phyloP scores from a whole-genome alignment of 2,888 invertebrate species.

The Apodemia zela region DNA sequence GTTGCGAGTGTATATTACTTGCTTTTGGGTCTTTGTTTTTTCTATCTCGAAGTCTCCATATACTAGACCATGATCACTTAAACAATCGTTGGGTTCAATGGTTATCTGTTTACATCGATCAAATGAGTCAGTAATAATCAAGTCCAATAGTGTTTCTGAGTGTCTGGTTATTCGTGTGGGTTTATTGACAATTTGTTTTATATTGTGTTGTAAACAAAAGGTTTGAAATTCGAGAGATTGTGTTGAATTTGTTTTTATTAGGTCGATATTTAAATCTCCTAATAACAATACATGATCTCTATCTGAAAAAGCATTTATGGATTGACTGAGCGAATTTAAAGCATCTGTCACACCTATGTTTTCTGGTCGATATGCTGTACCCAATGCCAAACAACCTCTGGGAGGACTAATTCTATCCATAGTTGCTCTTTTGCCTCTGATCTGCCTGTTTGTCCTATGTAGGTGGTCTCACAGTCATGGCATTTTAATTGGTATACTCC shows the following conservation, averaged over 20 bases:
- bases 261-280: slow-evolving; percentile 29
- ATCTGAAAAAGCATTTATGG: slow-evolving; percentile 19
- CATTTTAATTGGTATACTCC: no score
- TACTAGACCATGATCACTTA: slow-evolving; percentile 24
- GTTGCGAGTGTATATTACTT: background rate
- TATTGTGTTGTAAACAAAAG: slow-evolving; percentile 22
- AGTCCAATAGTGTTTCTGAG: slow-evolving; percentile 20
- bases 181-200: slow-evolving; percentile 24
- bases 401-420: slow-evolving; percentile 26
- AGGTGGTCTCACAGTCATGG: no score
- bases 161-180: slow-evolving; percentile 25
- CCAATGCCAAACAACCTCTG: slow-evolving; percentile 22
- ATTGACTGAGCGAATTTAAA: slow-evolving; percentile 28
- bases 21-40: background rate
- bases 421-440: slow-evolving; percentile 29
- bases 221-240: slow-evolving; percentile 16
- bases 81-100: slow-evolving; percentile 21
- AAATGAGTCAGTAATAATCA: slow-evolving; percentile 21
- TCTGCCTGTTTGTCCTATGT: no score
- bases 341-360: slow-evolving; percentile 16
- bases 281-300: slow-evolving; percentile 23
- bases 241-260: background rate
- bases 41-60: slow-evolving; percentile 17
- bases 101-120: slow-evolving; percentile 19
- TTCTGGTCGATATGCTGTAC: slow-evolving; percentile 26